Base-by-base conservation (phyloP, 2,113 vertebrate genomes). In the Pavo muticus region DNA sequence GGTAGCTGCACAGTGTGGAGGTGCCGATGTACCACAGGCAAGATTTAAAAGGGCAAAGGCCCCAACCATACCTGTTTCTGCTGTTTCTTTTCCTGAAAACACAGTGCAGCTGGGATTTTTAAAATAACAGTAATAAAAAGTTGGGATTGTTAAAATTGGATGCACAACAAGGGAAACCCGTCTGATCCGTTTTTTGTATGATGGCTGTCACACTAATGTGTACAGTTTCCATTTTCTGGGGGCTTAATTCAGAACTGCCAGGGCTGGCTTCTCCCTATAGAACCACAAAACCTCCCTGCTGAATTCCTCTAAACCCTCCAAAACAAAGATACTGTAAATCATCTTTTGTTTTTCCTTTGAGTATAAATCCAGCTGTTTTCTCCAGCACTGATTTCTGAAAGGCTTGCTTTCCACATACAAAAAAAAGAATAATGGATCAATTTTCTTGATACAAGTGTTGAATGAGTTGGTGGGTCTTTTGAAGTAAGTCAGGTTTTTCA, bases 291-390 rank as follows among this genome's bases (percentile, higher is more conserved):
- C 21, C 59, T 88, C 57, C 37, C 75, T 5, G 2, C 67, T 84
- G 74, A 93, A 90, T 94, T 94, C 81, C 78, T 87, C 37, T 82
- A 88, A 81, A 67, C 25, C 5, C 52, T 95, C 90, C 84, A 95
- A 96, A 94, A 95, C 42, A 95, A 96, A 95, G 79, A 93, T 73
- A 95, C 54, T 94, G 50, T 92, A 95, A 94, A 96, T 96, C 95
- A 92, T 48, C 3, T 83, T 90, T 93, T 73, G 7, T 80, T 72
- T 92, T 94, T 37, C 0, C 9, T 93, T 72, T 80, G 50, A 88
- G 27, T 88, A 84, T 52, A 84, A 94, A 94, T 75, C 59, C 86
- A 91, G 32, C 40, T 95, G 56, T 60, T 93, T 90, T 79, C 37
- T 87, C 57, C 44, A 78, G n/a, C 39, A 72, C 25, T 78, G 15